Conservation (phyloP, 2,113 vertebrate genomes). For the Stercorarius parasiticus region DNA sequence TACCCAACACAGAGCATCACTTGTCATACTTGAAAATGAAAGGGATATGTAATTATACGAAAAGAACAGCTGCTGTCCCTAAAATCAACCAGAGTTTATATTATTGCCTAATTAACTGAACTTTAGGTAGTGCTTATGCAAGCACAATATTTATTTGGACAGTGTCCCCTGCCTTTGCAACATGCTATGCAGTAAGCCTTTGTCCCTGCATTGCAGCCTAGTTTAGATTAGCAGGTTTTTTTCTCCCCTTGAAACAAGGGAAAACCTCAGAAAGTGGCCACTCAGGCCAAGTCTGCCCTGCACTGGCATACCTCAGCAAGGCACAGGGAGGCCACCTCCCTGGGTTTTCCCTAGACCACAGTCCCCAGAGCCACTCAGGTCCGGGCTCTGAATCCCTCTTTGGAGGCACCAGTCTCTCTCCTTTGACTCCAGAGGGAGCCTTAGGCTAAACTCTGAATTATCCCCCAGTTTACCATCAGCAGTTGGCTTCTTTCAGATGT, state of each 20-base stretch:
- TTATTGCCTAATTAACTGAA: not conserved
- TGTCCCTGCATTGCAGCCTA: not conserved
- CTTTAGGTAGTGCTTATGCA: not conserved
- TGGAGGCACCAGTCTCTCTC: not conserved
- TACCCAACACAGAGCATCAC: not conserved
- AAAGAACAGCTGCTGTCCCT: not conserved
- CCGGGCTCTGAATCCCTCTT: not conserved
- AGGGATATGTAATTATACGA: not conserved
- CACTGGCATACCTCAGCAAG: not conserved
- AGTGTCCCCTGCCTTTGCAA: not conserved
- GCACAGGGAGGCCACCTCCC: accelerated
- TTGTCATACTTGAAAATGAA: not conserved
- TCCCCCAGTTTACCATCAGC: not conserved
- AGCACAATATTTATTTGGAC: not conserved
- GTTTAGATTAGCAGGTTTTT: not conserved
- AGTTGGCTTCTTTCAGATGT: not conserved
- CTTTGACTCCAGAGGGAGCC: slow-evolving; percentile 53
- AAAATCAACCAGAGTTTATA: not conserved
- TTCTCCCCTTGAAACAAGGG: not conserved
- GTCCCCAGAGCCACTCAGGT: not conserved
- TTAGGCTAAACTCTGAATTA: slow-evolving; percentile 19
- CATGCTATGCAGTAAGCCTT: not conserved
- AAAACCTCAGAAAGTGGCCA: not conserved
- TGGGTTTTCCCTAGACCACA: not conserved
- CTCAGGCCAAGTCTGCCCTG: not conserved